Evolutionary conservation across 2,888 invertebrate genomes (phyloP).

Genomic region (Sphecodes monilicornis): DNA sequence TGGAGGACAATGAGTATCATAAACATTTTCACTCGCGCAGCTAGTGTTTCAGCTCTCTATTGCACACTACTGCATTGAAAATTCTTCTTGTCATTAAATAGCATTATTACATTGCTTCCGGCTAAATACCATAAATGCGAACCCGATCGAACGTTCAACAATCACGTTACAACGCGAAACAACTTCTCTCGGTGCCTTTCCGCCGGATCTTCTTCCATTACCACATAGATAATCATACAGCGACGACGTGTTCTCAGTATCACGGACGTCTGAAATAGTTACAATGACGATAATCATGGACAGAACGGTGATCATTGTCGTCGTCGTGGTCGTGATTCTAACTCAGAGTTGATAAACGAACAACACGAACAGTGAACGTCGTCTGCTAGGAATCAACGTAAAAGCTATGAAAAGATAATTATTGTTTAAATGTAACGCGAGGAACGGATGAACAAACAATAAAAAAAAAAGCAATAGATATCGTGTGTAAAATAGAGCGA

Average conservation of each 20-base stretch:
- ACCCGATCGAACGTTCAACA: constrained; percentile 32
- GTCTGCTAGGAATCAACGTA: background rate
- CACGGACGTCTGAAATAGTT: constrained; percentile 16
- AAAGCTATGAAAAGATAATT: background rate
- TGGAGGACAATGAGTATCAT: background rate
- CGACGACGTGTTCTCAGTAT: background rate
- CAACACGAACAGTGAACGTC: background rate
- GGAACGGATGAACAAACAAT: background rate
- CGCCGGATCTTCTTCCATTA: constrained; percentile 71
- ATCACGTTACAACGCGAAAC: constrained; percentile 62
- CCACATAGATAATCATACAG: constrained; percentile 30
- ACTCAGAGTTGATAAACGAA: background rate
- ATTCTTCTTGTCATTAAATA: background rate
- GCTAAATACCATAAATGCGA: constrained; percentile 15
- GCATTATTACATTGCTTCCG: background rate
- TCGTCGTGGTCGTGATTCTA: constrained; percentile 35
- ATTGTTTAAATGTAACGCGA: background rate
- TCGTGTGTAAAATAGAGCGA: constrained; percentile 8
- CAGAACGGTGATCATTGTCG: constrained; percentile 25
- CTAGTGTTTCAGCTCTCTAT: background rate
- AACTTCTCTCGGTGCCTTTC: constrained; percentile 78
- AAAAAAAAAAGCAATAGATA: constrained; percentile 20
- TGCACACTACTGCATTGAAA: background rate
- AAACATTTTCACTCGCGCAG: background rate
- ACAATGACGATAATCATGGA: constrained; percentile 33